phyloP scores from a whole-genome alignment of 2,888 invertebrate genomes.

The Nycteola revayana region DNA sequence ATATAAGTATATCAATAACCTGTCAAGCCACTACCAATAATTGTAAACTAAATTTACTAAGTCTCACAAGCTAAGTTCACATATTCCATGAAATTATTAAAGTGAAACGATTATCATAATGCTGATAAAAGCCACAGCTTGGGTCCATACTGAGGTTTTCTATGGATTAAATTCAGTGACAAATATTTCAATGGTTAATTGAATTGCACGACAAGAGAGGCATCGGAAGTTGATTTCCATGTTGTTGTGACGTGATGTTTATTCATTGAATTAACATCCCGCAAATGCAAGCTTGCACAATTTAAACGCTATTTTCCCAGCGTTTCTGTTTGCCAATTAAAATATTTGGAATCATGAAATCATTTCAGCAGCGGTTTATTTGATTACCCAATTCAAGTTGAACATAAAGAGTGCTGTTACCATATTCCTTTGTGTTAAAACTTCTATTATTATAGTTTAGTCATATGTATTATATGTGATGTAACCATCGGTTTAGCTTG shows the following conservation, averaged over 20 bases:
- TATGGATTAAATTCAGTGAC: constrained; percentile 4
- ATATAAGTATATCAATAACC: too few relatives aligned
- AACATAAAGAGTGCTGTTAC: constrained; percentile 46
- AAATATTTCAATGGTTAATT: constrained; percentile 24
- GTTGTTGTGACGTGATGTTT: constrained; percentile 63
- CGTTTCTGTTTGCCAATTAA: constrained; percentile 80
- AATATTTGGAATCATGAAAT: constrained; percentile 78
- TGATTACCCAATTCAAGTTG: constrained; percentile 54
- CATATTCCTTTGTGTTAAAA: too few relatives aligned
- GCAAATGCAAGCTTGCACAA: constrained; percentile 66
- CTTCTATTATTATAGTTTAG: too few relatives aligned
- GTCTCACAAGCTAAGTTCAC: too few relatives aligned
- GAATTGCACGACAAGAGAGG: constrained; percentile 27
- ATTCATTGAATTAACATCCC: constrained; percentile 72
- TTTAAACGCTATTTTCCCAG: constrained; percentile 70
- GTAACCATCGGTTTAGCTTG: too few relatives aligned
- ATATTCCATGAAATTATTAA: too few relatives aligned
- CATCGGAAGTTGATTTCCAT: constrained; percentile 50
- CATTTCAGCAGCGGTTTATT: constrained; percentile 71
- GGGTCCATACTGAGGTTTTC: too few relatives aligned
- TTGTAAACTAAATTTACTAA: too few relatives aligned
- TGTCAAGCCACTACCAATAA: too few relatives aligned
- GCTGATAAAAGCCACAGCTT: too few relatives aligned
- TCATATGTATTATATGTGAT: too few relatives aligned
- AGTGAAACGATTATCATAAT: too few relatives aligned